Base-by-base conservation (phyloP, 1,140 invertebrate genomes). In the Neuroterus valhalla region DNA sequence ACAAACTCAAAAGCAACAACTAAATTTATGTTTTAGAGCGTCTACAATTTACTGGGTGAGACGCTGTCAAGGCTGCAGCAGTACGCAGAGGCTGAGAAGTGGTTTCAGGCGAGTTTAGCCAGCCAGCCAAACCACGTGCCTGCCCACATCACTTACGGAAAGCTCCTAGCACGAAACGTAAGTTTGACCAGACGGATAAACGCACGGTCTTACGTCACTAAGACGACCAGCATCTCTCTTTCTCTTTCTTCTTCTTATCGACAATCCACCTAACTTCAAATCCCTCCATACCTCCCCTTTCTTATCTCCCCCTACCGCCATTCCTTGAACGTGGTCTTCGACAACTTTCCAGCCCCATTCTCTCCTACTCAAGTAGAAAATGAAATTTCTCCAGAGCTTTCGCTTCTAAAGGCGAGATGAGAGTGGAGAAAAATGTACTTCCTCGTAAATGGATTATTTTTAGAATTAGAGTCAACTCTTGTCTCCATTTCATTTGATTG, bases 131-230 rank as follows among this genome's bases (percentile, higher is more conserved):
- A 96, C 86, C 95, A 98, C 87, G 93, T 96, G 70, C 96, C 95
- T 15, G 96, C 96, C 44, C 96, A 98, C 88, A 92, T 98, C 67
- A 97, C 96, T 52, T 96, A 98, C 85, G 97, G 96, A 48, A 97
- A 97, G 89, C 93, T 98, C 68, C 91, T 97, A 23, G 95, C 96
- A 45, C 94, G 94, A 91, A 96, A 96, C 93, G 97, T 98, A 92
- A 94, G 94, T 92, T 70, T 45, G 55, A 26, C 38, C n/a, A 43
- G 26, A 62, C 26, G n/a, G 46, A 62, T 62, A 62, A 62, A 62
- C 23, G 23, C 55, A 62, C 31, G 55, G 23, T 26, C 23, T 31
- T 62, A 5, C 55, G 55, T 62, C 55, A 62, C 15, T 62, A 26
- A 38, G 55, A 62, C 52, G 52, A 50, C 3, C 14, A 26, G 17